Evolutionary conservation across 1,140 invertebrate species (phyloP).

Genomic region (Frieseomelitta varia): DNA sequence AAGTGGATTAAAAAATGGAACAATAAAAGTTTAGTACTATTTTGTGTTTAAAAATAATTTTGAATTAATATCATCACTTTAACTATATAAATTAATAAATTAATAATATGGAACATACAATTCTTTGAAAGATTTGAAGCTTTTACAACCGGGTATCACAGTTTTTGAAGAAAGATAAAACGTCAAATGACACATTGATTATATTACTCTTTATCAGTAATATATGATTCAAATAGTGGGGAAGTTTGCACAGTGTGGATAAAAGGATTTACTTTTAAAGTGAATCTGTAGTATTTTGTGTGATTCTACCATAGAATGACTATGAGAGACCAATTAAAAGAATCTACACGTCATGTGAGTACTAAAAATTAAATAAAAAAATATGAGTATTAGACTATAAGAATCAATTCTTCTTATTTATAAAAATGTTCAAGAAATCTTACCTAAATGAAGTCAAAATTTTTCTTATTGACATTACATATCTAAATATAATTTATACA

Average conservation of each 20-base stretch:
- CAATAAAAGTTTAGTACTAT: neutral
- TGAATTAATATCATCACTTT: neutral
- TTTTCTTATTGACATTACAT: slow-evolving; percentile 18
- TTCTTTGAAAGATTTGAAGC: neutral
- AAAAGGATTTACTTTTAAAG: neutral
- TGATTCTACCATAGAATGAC: slow-evolving; percentile 9
- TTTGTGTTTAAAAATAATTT: neutral
- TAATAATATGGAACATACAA: neutral
- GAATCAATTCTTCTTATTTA: too few relatives aligned
- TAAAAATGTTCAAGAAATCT: too few relatives aligned
- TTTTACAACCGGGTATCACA: neutral
- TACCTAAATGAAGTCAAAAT: neutral
- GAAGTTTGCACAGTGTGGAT: slow-evolving; percentile 6
- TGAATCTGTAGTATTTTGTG: slow-evolving; percentile 21
- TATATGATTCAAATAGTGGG: neutral
- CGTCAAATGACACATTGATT: neutral
- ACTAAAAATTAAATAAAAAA: neutral
- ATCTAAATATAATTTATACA: slow-evolving; percentile 18
- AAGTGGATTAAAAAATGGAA: too few relatives aligned
- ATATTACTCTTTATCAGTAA: slow-evolving; percentile 3
- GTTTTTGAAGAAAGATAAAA: neutral
- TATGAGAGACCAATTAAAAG: neutral
- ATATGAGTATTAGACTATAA: neutral
- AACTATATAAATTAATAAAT: neutral
- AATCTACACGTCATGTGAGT: slow-evolving; percentile 26